A percentile compares a stretch with the other conserved stretches of the same genome.
Conservation (phyloP, 2,797 vertebrate genomes). For the Cercopithecus diana region DNA sequence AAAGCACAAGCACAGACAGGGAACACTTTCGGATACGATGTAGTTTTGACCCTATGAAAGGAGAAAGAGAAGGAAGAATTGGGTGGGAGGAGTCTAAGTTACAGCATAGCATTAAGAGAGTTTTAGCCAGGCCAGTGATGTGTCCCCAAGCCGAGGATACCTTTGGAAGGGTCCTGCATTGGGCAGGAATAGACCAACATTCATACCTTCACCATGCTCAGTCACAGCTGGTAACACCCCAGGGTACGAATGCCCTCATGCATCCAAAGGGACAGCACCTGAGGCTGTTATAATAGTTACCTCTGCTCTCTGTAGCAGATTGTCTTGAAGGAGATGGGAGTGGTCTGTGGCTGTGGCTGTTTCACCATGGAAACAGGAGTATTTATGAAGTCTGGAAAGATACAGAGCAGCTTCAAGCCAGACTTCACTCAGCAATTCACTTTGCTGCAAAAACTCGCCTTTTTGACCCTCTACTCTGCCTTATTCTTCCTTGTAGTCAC, state of each 20-base stretch:
- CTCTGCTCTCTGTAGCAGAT: neutral
- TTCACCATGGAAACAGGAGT: neutral
- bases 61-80: neutral
- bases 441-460: neutral
- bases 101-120: neutral
- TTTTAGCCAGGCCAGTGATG: neutral
- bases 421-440: neutral
- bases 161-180: neutral
- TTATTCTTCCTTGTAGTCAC: neutral
- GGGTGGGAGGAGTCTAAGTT: neutral
- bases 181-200: neutral
- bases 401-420: neutral
- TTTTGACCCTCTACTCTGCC: neutral
- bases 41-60: neutral
- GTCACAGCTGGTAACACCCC: neutral
- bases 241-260: neutral
- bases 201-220: neutral
- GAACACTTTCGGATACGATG: neutral
- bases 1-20: neutral
- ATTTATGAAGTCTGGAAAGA: neutral
- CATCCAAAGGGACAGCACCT: neutral
- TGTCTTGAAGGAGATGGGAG: neutral
- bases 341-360: neutral
- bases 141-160: neutral
- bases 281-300: neutral